Conservation (phyloP, 2,113 vertebrate genomes). For the Zapus hudsonius region DNA sequence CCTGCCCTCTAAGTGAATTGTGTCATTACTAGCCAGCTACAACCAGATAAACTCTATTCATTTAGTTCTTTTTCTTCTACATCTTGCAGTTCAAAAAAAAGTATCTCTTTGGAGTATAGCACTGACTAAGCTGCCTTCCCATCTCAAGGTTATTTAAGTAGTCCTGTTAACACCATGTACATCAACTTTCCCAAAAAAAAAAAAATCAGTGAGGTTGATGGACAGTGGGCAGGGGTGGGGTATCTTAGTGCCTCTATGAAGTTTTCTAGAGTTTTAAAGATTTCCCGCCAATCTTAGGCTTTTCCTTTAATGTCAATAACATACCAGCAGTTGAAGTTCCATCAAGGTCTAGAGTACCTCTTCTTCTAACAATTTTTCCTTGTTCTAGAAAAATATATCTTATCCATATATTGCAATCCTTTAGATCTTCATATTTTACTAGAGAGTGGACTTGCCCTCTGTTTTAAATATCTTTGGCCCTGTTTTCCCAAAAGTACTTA, state of each 20-base stretch:
- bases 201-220: too few species aligned
- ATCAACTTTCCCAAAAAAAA: too few species aligned
- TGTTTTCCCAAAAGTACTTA: neutral
- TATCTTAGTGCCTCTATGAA: too few species aligned
- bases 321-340: neutral
- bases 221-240: too few species aligned
- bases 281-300: neutral
- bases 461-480: neutral
- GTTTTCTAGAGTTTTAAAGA: too few species aligned
- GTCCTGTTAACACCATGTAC: too few species aligned
- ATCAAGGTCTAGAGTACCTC: neutral
- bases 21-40: neutral
- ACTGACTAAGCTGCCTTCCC: too few species aligned
- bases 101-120: too few species aligned
- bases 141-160: too few species aligned
- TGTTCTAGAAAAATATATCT: neutral
- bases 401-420: neutral
- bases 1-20: neutral
- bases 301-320: slow-evolving; percentile 18
- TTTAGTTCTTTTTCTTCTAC: too few species aligned
- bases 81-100: too few species aligned
- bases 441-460: slow-evolving; percentile 14
- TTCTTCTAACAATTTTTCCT: neutral
- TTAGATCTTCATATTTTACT: neutral
- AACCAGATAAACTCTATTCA: neutral